Evolutionary conservation across 2,888 invertebrate species (phyloP), one percentile per base, ranked within the genome.

Genomic region (Geotrupes spiniger): DNA sequence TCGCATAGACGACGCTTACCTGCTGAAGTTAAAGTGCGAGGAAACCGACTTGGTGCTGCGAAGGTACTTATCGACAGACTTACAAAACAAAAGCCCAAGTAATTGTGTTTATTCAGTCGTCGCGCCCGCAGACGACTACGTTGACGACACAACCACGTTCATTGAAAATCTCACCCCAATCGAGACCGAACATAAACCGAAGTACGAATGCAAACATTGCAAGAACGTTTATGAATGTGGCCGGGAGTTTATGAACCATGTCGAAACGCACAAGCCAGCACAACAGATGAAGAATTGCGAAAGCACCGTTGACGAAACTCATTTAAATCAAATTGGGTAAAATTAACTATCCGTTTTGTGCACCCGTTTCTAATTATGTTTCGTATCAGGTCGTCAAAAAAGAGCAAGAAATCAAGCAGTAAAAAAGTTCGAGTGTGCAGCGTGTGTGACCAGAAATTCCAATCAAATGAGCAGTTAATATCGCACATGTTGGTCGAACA

Each of bases 11-110:
- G 57, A 53, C 37, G 60, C 62, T 2, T 61, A 60, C 43, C 37
- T 53, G 40, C 49, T 62, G 36, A 56, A 57, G 39, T 46, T 58
- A 11, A 58, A 58, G 45, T 60, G 59, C 29, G 55, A 60, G 46
- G 56, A 62, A 48, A 56, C 61, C 1, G 61, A 62, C 38, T 38
- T 36, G 8, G 44, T 52, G 27, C 44, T 62, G 21, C 36, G 57
- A 9, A 39, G 42, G 14, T 60, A 54, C 38, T 46, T 59, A 42
- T 49, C 37, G 21, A 37, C 50, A 16, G 33, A 48, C 16, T 21
- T 21, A 21, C 21, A 21, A 6, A 4, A 6, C 6, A 21, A 21
- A 21, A 21, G 4, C 6, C 4, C 3, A 21, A 3, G 6, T 25
- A 38, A n/a, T n/a, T n/a, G n/a, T n/a, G n/a, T n/a, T n/a, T n/a